Evolutionary conservation across 1,140 invertebrate species (phyloP).

Genomic region (Chrysopa pallens): DNA sequence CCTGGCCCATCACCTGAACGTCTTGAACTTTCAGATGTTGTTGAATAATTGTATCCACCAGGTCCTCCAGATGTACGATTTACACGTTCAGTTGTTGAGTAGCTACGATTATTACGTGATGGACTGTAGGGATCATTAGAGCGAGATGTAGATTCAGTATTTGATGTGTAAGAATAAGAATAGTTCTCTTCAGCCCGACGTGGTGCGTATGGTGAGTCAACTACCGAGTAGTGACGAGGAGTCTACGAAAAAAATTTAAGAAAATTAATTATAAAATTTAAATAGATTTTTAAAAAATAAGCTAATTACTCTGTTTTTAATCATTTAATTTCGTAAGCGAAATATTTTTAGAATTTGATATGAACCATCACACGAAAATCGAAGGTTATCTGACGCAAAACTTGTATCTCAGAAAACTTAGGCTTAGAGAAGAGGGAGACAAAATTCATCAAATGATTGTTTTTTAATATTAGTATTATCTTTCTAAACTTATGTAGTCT

Average conservation of each 20-base stretch:
- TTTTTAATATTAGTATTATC: too few species aligned
- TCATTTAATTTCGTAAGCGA: too few species aligned
- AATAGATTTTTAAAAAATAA: too few species aligned
- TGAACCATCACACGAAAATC: too few species aligned
- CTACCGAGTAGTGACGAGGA: conserved; percentile 67
- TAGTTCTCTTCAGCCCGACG: conserved; percentile 58
- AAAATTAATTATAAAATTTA: too few species aligned
- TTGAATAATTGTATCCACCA: conserved; percentile 44
- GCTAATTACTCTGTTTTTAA: too few species aligned
- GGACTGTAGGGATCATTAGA: conserved; percentile 32
- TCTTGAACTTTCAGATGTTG: conserved; percentile 48
- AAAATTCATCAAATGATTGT: too few species aligned
- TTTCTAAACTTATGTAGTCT: too few species aligned
- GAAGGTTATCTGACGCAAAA: too few species aligned
- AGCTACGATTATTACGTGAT: conserved; percentile 38
- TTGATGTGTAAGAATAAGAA: conserved; percentile 61
- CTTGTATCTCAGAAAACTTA: too few species aligned
- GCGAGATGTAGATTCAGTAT: conserved; percentile 25
- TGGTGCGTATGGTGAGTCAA: conserved; percentile 48
- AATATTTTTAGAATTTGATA: too few species aligned
- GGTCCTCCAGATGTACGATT: conserved; percentile 41
- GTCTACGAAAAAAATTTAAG: conserved; percentile 35
- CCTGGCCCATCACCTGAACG: conserved; percentile 50
- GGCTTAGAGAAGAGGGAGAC: too few species aligned
- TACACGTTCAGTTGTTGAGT: conserved; percentile 45